A percentile compares a stretch with the other conserved stretches of the same genome.
These are phyloP conservation scores for Acrobasis consociella DNA, from an alignment of 2,888 invertebrate genomes.

Conservation along the genomic window DNA sequence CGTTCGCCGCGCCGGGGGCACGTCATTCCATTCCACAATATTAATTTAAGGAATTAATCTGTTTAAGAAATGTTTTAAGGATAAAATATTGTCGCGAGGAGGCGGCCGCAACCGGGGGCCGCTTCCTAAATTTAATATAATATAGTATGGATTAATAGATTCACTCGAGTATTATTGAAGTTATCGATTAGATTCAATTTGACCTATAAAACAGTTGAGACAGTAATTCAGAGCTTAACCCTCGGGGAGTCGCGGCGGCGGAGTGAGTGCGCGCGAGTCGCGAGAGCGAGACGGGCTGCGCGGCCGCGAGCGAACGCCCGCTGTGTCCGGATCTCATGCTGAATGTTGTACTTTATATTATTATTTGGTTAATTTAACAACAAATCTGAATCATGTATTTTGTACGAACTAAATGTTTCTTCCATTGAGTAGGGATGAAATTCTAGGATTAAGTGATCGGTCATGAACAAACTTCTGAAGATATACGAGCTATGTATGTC, in stretches of 20 bases:
- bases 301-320: slow-evolving; percentile 25
- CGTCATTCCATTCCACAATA: slow-evolving; percentile 81
- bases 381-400: slow-evolving; percentile 79
- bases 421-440: slow-evolving; percentile 75
- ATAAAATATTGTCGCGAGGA: slow-evolving; percentile 69
- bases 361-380: slow-evolving; percentile 65
- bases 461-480: slow-evolving; percentile 78
- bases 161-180: slow-evolving; percentile 81
- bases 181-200: slow-evolving; percentile 72
- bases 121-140: slow-evolving; percentile 74
- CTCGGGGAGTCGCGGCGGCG: slow-evolving; percentile 24
- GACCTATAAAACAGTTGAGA: slow-evolving; percentile 66
- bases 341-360: slow-evolving; percentile 76
- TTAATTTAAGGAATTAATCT: slow-evolving; percentile 79
- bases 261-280: slow-evolving; percentile 39
- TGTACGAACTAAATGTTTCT: slow-evolving; percentile 75
- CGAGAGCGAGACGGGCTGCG: slow-evolving; percentile 28
- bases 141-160: slow-evolving; percentile 79
- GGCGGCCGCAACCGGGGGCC: slow-evolving; percentile 54
- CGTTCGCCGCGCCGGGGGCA: slow-evolving; percentile 71
- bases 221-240: slow-evolving; percentile 62
- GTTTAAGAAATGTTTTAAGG: slow-evolving; percentile 76
- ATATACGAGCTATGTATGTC: slow-evolving; percentile 78
- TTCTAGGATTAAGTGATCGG: slow-evolving; percentile 72
- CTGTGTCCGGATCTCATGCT: slow-evolving; percentile 70